These are phyloP conservation scores for Nasonovia ribisnigri DNA, from an alignment of 2,888 invertebrate species.

Conservation along the genomic window DNA sequence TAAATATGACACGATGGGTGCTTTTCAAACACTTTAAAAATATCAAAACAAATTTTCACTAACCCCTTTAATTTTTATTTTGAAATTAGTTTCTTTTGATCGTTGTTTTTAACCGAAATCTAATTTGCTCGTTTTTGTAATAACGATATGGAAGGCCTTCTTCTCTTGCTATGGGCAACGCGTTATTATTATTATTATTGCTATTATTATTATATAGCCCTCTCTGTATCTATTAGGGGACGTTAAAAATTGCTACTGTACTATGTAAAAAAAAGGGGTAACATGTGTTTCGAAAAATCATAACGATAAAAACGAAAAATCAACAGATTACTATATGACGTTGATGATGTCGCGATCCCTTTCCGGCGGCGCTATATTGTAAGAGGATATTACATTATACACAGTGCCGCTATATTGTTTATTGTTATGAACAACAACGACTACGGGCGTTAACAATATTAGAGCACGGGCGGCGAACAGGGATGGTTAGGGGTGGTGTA, in stretches of 20 bases:
- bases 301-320: conserved; percentile 65
- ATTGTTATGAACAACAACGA: conserved; percentile 64
- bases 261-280: conserved; percentile 58
- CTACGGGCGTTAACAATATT: conserved; percentile 65
- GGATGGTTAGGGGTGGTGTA: conserved; percentile 11
- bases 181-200: not conserved
- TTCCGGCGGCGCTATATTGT: conserved; percentile 54
- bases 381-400: conserved; percentile 63
- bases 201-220: conserved; percentile 32
- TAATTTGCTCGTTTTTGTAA: conserved; percentile 46
- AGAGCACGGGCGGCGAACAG: conserved; percentile 33
- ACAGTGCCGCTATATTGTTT: conserved; percentile 58
- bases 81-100: conserved; percentile 62
- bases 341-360: conserved; percentile 65
- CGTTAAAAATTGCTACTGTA: conserved; percentile 54
- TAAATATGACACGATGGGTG: not conserved
- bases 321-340: conserved; percentile 62
- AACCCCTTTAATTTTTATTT: conserved; percentile 54
- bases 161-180: not conserved
- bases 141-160: conserved; percentile 29
- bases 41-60: conserved; percentile 57
- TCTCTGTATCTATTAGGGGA: conserved; percentile 57
- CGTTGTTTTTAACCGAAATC: conserved; percentile 60
- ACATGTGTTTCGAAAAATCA: conserved; percentile 65
- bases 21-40: conserved; percentile 42